A percentile compares a stretch with the other conserved stretches of the same genome.
phyloP scores from a whole-genome alignment of 2,113 vertebrate genomes.

The Dolichallabes microphthalmus region DNA sequence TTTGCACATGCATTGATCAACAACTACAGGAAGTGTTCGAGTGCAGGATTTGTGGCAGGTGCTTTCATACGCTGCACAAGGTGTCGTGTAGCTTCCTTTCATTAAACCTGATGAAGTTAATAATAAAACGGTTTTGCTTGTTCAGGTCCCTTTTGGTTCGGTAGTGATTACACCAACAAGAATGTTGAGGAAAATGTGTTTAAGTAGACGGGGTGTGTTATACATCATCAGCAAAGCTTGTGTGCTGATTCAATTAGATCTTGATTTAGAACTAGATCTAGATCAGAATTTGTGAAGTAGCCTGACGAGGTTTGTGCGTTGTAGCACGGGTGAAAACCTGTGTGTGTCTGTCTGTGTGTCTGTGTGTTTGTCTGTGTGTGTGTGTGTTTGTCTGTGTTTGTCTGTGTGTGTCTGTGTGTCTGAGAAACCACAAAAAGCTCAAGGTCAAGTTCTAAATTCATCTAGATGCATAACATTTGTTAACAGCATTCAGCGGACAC shows the following conservation, averaged over 20 bases:
- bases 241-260: not conserved
- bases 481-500: not conserved
- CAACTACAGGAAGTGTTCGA: not conserved
- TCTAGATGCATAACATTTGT: not conserved
- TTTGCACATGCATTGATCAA: not conserved
- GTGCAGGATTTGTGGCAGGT: not conserved
- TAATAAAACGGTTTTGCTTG: not conserved
- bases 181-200: not conserved
- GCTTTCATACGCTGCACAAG: not conserved
- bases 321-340: no score
- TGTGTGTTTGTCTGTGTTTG: not conserved
- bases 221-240: not conserved
- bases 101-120: not conserved
- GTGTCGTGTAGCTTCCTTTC: not conserved
- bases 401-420: not conserved
- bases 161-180: not conserved
- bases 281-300: not conserved
- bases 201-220: not conserved
- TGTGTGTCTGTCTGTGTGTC: not conserved
- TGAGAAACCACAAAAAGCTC: not conserved
- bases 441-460: slow-evolving; percentile 5
- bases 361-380: not conserved
- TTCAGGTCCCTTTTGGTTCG: not conserved
- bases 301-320: not conserved
- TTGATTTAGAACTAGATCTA: not conserved